phyloP scores from a whole-genome alignment of 2,888 invertebrate species.

The Volucella inflata region DNA sequence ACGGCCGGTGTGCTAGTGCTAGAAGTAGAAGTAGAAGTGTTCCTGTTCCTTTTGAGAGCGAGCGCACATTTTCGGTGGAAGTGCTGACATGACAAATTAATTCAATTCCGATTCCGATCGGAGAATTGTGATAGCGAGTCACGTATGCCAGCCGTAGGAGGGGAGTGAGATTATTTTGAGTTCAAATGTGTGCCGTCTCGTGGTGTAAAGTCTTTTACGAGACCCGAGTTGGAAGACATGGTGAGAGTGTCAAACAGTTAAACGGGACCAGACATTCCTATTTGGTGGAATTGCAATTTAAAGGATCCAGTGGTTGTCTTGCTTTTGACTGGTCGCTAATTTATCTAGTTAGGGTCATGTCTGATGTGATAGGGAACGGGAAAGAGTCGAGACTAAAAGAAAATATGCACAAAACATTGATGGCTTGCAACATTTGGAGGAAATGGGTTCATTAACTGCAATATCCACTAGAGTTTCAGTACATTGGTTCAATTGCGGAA shows the following conservation, averaged over 20 bases:
- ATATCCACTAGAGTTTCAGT: too few relatives aligned
- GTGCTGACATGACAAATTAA: slow-evolving; percentile 75
- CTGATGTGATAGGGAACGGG: not conserved
- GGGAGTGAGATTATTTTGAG: slow-evolving; percentile 6
- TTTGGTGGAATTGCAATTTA: slow-evolving; percentile 51
- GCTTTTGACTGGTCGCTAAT: slow-evolving; percentile 18
- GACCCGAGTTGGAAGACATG: not conserved
- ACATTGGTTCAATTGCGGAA: too few relatives aligned
- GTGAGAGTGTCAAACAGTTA: not conserved
- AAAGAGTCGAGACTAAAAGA: not conserved
- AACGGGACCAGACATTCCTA: slow-evolving; percentile 1
- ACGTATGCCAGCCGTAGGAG: slow-evolving; percentile 50
- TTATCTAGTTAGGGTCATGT: slow-evolving; percentile 52
- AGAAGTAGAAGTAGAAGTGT: slow-evolving; percentile 8
- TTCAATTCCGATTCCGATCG: slow-evolving; percentile 74
- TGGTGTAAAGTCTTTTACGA: not conserved
- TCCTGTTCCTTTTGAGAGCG: slow-evolving; percentile 19
- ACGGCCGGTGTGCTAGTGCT: not conserved
- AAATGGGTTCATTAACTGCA: too few relatives aligned
- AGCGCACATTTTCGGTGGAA: slow-evolving; percentile 70
- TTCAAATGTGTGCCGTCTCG: not conserved
- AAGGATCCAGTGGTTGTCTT: slow-evolving; percentile 57
- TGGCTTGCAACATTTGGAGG: too few relatives aligned
- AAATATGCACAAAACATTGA: too few relatives aligned
- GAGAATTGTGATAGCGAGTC: slow-evolving; percentile 71